These are phyloP conservation scores for Antheraea assamensis DNA, from an alignment of 2,888 invertebrate genomes.

Conservation along the genomic window DNA sequence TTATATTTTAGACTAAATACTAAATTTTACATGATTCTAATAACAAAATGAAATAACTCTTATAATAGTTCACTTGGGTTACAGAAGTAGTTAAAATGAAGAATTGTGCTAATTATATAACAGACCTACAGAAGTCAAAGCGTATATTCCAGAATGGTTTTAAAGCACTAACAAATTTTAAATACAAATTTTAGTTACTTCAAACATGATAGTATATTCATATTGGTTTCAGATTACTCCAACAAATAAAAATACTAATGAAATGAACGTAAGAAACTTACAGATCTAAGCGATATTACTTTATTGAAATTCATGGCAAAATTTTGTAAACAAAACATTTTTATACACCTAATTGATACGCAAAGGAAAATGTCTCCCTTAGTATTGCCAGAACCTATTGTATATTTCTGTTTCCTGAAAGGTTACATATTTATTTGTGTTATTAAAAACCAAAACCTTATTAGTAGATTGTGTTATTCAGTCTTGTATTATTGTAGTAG, in stretches of 20 bases:
- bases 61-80: not conserved
- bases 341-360: not conserved
- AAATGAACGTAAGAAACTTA: not conserved
- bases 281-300: not conserved
- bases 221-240: not conserved
- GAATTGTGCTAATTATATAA: not conserved
- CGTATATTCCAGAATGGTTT: not conserved
- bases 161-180: not conserved
- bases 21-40: not conserved
- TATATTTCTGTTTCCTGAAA: too few relatives aligned
- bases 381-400: too few relatives aligned
- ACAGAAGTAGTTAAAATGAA: not conserved
- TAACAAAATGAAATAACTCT: not conserved
- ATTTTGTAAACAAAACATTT: not conserved
- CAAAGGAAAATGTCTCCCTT: too few relatives aligned
- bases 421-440: too few relatives aligned
- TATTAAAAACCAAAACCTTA: too few relatives aligned
- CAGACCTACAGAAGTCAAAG: too few relatives aligned
- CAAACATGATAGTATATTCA: not conserved
- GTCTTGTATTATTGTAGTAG: too few relatives aligned
- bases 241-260: not conserved
- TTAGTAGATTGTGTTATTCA: too few relatives aligned
- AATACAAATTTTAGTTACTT: not conserved
- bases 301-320: not conserved
- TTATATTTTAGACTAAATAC: not conserved